A percentile compares a stretch with the other conserved stretches of the same genome.
phyloP scores from a whole-genome alignment of 2,113 vertebrate species.

The Azemiops feae region DNA sequence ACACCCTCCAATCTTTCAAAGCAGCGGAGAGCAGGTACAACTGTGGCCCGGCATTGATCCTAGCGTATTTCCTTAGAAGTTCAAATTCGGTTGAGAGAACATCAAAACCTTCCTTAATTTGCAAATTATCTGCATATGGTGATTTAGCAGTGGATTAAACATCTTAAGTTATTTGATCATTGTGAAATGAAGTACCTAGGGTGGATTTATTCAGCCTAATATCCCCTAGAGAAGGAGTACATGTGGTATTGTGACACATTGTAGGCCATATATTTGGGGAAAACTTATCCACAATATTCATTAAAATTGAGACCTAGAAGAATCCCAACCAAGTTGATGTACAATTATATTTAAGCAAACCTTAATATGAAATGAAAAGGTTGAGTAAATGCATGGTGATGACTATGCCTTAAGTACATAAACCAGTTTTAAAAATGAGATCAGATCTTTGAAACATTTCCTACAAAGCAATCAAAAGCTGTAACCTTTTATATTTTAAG shows the following conservation, averaged over 20 bases:
- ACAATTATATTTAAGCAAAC: not conserved
- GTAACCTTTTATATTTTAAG: not conserved
- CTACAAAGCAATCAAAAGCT: not conserved
- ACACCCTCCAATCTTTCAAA: not conserved
- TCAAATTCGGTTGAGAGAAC: not conserved
- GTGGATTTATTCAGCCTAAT: not conserved
- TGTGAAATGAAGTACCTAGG: not conserved
- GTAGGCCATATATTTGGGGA: not conserved
- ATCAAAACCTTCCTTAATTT: not conserved
- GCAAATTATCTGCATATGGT: not conserved
- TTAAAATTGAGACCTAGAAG: not conserved
- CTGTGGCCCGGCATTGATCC: not conserved
- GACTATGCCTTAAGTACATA: not conserved
- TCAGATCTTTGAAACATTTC: not conserved
- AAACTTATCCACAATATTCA: not conserved
- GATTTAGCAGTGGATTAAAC: not conserved
- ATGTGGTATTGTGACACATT: not conserved
- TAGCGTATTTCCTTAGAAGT: not conserved
- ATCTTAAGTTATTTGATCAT: not conserved
- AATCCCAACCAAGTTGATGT: not conserved
- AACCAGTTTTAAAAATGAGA: slow-evolving; percentile 7
- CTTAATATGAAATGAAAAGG: not conserved
- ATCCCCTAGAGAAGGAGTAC: not conserved
- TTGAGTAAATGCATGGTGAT: not conserved
- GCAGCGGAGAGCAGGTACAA: not conserved